These are phyloP conservation scores for Agriotes lineatus DNA, from an alignment of 2,888 invertebrate species.

Conservation along the genomic window DNA sequence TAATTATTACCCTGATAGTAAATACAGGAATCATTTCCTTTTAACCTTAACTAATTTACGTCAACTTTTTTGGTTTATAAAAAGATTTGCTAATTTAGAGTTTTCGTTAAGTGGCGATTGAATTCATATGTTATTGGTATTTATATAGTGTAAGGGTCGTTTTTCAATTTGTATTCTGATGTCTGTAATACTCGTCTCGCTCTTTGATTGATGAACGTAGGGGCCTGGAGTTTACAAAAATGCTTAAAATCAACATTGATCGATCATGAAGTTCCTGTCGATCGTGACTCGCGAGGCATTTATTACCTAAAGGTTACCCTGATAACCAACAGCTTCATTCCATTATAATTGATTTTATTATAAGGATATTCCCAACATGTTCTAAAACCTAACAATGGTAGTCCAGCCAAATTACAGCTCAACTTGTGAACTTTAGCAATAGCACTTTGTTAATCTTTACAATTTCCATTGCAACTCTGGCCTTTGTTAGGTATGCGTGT, in stretches of 20 bases:
- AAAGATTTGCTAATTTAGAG: too few species aligned
- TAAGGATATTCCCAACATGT: conserved; percentile 33
- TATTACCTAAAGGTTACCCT: conserved; percentile 27
- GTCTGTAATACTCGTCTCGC: too few species aligned
- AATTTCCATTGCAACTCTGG: conserved; percentile 49
- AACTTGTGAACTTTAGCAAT: conserved; percentile 48
- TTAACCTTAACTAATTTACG: too few species aligned
- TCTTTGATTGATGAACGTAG: background rate
- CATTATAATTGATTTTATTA: conserved; percentile 35
- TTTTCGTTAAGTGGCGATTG: too few species aligned
- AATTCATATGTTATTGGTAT: too few species aligned
- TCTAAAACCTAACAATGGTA: conserved; percentile 34
- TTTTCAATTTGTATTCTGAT: too few species aligned
- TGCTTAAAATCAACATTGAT: background rate
- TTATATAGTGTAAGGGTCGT: too few species aligned
- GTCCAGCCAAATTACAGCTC: conserved; percentile 41
- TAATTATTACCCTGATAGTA: too few species aligned
- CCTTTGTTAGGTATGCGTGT: conserved; percentile 57
- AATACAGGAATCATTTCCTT: too few species aligned
- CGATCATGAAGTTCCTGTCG: conserved; percentile 7
- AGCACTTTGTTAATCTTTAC: conserved; percentile 44
- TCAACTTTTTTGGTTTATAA: too few species aligned
- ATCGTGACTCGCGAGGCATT: conserved; percentile 22
- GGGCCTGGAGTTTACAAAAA: background rate
- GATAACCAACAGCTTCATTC: conserved; percentile 15